Conservation (phyloP, 92 coral and sea anemone genomes). For the Zoanthus gigantus region DNA sequence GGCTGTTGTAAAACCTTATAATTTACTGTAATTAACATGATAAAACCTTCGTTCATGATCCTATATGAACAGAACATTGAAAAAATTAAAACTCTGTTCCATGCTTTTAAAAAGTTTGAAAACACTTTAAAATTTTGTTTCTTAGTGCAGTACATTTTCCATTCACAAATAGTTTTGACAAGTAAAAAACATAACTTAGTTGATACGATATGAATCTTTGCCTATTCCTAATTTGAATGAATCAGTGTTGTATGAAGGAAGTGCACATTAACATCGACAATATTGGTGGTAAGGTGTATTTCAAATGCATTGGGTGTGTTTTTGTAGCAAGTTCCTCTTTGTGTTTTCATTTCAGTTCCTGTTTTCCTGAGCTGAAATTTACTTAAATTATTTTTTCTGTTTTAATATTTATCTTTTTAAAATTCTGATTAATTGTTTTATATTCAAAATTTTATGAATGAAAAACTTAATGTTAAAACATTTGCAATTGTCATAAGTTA, state of each 20-base stretch:
- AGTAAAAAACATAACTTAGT: not conserved
- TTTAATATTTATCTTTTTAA: not conserved
- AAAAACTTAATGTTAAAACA: not conserved
- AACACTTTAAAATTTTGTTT: not conserved
- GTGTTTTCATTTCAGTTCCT: slow-evolving; percentile 8
- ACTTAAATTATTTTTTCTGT: not conserved
- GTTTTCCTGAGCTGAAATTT: not conserved
- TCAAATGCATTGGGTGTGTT: not conserved
- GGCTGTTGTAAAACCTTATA: not conserved
- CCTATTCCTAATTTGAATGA: not conserved
- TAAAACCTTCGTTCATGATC: not conserved
- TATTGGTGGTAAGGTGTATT: not conserved
- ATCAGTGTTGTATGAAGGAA: not conserved
- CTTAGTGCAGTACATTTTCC: not conserved
- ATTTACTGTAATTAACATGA: not conserved
- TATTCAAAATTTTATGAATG: not conserved
- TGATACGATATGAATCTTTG: not conserved
- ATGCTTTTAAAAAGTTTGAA: not conserved
- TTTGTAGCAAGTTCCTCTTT: not conserved
- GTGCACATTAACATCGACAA: not conserved
- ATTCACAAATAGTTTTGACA: not conserved
- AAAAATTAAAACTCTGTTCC: not conserved
- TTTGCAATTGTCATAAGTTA: not conserved
- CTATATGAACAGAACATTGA: not conserved
- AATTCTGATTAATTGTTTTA: not conserved